Conservation (phyloP, 2,113 vertebrate species). For the Gobio gobio region DNA sequence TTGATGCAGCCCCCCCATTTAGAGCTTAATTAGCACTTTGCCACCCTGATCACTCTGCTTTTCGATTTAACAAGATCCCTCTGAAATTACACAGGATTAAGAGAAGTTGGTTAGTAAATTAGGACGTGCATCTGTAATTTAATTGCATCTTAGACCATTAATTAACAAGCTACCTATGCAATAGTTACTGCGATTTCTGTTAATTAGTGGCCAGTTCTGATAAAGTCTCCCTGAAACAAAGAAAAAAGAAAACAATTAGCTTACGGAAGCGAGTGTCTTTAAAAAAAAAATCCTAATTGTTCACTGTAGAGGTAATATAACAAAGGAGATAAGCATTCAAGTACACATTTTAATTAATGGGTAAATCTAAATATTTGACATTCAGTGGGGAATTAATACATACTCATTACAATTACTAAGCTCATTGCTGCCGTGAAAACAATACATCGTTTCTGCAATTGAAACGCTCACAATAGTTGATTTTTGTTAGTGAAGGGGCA, state of each 20-base stretch:
- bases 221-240: constrained; percentile 80
- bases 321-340: constrained; percentile 76
- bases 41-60: constrained; percentile 76
- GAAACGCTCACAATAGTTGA: constrained; percentile 59
- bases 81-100: constrained; percentile 84
- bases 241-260: constrained; percentile 80
- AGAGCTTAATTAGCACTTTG: constrained; percentile 81
- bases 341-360: constrained; percentile 79
- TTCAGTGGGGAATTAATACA: constrained; percentile 78
- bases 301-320: constrained; percentile 77
- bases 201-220: constrained; percentile 78
- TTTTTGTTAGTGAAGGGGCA: constrained; percentile 35
- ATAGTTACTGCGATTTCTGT: constrained; percentile 82
- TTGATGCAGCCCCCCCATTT: constrained; percentile 72
- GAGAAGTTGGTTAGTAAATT: constrained; percentile 83
- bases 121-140: constrained; percentile 83
- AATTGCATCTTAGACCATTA: constrained; percentile 83
- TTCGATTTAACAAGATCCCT: constrained; percentile 78
- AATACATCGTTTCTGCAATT: constrained; percentile 75
- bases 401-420: constrained; percentile 79
- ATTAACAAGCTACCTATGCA: constrained; percentile 83
- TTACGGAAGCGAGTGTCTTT: constrained; percentile 76
- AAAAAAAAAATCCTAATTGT: constrained; percentile 68
- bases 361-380: constrained; percentile 74
- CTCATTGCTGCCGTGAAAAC: constrained; percentile 78